These are phyloP conservation scores for Liasis olivaceus DNA, from an alignment of 2,797 vertebrate species.

Conservation along the genomic window DNA sequence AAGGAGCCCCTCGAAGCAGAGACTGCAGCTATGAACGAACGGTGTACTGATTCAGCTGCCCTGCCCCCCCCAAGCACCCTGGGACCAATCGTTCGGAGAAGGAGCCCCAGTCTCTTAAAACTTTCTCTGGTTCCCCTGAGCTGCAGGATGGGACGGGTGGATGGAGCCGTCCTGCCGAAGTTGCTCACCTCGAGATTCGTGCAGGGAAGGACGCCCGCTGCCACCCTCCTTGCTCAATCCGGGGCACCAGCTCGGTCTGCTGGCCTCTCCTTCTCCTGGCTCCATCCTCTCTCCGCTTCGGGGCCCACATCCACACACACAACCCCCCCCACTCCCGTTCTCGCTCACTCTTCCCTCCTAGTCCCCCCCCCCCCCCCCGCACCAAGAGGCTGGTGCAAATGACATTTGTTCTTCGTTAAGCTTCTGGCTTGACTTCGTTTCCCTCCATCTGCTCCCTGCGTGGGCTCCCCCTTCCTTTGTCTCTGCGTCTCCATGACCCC, in stretches of 20 bases:
- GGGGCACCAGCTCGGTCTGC: slow-evolving; percentile 43
- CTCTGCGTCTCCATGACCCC: slow-evolving; percentile 49
- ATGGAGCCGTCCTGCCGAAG: background rate
- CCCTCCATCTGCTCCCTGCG: slow-evolving; percentile 47
- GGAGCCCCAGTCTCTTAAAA: background rate
- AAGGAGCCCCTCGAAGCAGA: background rate
- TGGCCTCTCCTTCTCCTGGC: slow-evolving; percentile 19
- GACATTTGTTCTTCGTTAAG: slow-evolving; percentile 38
- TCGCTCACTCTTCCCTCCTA: background rate
- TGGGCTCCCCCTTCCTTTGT: slow-evolving; percentile 36
- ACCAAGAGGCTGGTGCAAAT: accelerated
- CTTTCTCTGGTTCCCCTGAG: background rate
- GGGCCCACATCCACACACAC: slow-evolving; percentile 7
- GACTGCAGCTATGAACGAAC: background rate
- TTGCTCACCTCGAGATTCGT: too few relatives aligned
- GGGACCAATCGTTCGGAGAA: background rate
- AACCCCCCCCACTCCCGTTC: slow-evolving; percentile 58
- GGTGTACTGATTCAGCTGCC: background rate
- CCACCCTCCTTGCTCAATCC: slow-evolving; percentile 27
- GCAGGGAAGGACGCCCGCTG: too few relatives aligned
- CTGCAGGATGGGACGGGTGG: background rate
- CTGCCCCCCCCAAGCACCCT: background rate
- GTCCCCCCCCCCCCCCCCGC: background rate
- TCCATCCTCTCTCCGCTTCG: background rate
- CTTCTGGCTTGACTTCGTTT: slow-evolving; percentile 15